A percentile compares a stretch with the other conserved stretches of the same genome.
Conservation (phyloP, 2,888 invertebrate species). For the Harpalus rubripes region DNA sequence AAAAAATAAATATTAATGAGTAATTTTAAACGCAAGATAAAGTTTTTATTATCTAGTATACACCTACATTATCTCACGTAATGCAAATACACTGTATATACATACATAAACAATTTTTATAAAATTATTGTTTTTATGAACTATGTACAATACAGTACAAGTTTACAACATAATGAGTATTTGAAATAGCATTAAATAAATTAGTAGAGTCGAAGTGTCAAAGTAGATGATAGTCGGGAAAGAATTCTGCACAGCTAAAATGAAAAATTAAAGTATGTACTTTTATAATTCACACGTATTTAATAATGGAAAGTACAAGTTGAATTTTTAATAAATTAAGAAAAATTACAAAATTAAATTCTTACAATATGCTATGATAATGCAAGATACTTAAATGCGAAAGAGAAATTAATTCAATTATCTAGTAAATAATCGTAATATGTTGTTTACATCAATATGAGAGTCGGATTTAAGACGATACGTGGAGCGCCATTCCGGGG, state of each 20-base stretch:
- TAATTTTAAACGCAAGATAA: conserved; percentile 45
- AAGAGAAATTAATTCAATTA: too few relatives aligned
- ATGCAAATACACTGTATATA: conserved; percentile 35
- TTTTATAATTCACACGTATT: not conserved
- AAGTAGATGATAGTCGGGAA: conserved; percentile 24
- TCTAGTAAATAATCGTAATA: too few relatives aligned
- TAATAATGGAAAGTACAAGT: not conserved
- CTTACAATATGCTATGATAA: too few relatives aligned
- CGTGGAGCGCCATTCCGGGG: too few relatives aligned
- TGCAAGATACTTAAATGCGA: too few relatives aligned
- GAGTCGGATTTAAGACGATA: too few relatives aligned
- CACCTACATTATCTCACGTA: conserved; percentile 43
- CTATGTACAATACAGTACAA: conserved; percentile 11
- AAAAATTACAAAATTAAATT: too few relatives aligned
- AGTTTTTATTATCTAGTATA: conserved; percentile 55
- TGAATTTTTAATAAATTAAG: not conserved
- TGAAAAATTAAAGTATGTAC: not conserved
- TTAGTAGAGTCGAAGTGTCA: conserved; percentile 35
- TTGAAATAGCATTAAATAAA: conserved; percentile 28
- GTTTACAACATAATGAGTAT: conserved; percentile 3
- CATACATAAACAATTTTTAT: conserved; percentile 2
- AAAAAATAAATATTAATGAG: not conserved
- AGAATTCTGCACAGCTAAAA: not conserved
- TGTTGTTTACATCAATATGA: too few relatives aligned
- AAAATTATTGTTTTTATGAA: conserved; percentile 12